Conservation (phyloP, 2,888 invertebrate genomes). For the Serrognathus titanus region DNA sequence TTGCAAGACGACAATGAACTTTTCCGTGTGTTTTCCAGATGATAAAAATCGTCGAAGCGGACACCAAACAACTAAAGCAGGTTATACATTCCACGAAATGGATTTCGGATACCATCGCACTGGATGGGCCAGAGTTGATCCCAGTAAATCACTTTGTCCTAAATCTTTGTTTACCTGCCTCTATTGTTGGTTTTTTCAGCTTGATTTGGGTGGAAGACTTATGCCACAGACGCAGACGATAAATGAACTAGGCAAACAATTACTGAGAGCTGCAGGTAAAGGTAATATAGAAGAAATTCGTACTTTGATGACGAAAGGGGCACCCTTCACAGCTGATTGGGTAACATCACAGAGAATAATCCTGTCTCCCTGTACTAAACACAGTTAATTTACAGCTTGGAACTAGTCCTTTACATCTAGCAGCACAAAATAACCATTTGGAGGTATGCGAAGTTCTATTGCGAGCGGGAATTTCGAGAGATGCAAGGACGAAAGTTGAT, state of each 20-base stretch:
- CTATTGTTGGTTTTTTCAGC: slow-evolving; percentile 27
- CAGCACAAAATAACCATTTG: slow-evolving; percentile 75
- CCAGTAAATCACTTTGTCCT: slow-evolving; percentile 42
- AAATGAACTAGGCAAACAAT: slow-evolving; percentile 79
- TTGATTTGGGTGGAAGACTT: slow-evolving; percentile 33
- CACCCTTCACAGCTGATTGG: slow-evolving; percentile 92
- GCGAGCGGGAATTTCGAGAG: slow-evolving; percentile 81
- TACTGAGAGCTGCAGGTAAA: slow-evolving; percentile 74
- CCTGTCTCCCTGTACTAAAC: neutral
- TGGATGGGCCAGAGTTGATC: slow-evolving; percentile 47
- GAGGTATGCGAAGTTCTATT: slow-evolving; percentile 79
- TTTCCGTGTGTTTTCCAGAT: slow-evolving; percentile 31
- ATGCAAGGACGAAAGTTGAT: slow-evolving; percentile 89
- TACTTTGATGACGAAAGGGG: slow-evolving; percentile 77
- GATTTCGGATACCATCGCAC: slow-evolving; percentile 21
- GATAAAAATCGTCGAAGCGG: slow-evolving; percentile 29
- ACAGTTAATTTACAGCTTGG: slow-evolving; percentile 62
- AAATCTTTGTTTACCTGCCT: neutral
- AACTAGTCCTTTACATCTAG: slow-evolving; percentile 84
- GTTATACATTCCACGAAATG: slow-evolving; percentile 13
- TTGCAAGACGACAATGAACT: neutral
- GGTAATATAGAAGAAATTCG: slow-evolving; percentile 76
- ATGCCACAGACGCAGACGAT: slow-evolving; percentile 46
- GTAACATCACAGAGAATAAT: slow-evolving; percentile 50
- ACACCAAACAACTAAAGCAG: slow-evolving; percentile 19